These are phyloP conservation scores for Habroteleia sp. DNA, from an alignment of 2,888 invertebrate species.

Conservation along the genomic window DNA sequence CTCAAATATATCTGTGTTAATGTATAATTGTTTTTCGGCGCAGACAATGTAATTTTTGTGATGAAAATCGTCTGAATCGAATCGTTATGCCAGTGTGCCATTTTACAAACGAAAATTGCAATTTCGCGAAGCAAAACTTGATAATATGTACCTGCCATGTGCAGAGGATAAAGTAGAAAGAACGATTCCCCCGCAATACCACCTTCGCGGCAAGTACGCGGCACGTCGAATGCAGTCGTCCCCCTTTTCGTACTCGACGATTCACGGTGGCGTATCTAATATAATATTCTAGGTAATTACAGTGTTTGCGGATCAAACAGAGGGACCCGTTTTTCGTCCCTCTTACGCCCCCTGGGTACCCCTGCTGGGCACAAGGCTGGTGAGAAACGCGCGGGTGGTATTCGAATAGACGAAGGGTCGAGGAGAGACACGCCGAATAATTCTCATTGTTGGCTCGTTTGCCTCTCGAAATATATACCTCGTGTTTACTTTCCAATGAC, in stretches of 20 bases:
- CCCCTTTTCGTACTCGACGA: slow-evolving; percentile 62
- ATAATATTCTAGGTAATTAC: slow-evolving; percentile 81
- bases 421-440: slow-evolving; percentile 61
- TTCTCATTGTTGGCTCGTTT: slow-evolving; percentile 63
- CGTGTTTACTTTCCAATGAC: slow-evolving; percentile 53
- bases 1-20: no score
- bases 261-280: slow-evolving; percentile 74
- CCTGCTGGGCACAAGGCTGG: slow-evolving; percentile 64
- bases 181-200: slow-evolving; percentile 51
- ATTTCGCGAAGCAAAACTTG: slow-evolving; percentile 32
- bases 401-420: slow-evolving; percentile 60
- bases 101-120: slow-evolving; percentile 27
- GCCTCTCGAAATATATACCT: slow-evolving; percentile 57
- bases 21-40: no score
- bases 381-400: slow-evolving; percentile 73
- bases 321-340: slow-evolving; percentile 69
- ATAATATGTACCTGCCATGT: slow-evolving; percentile 57
- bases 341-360: slow-evolving; percentile 44
- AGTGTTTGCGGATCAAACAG: slow-evolving; percentile 81
- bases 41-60: no score
- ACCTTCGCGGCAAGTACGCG: slow-evolving; percentile 49
- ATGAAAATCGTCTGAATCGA: no score
- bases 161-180: slow-evolving; percentile 53
- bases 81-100: no score
- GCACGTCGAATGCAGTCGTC: slow-evolving; percentile 61